Evolutionary conservation across 2,113 vertebrate species (phyloP).

Genomic region (Heterotilapia buettikoferi): DNA sequence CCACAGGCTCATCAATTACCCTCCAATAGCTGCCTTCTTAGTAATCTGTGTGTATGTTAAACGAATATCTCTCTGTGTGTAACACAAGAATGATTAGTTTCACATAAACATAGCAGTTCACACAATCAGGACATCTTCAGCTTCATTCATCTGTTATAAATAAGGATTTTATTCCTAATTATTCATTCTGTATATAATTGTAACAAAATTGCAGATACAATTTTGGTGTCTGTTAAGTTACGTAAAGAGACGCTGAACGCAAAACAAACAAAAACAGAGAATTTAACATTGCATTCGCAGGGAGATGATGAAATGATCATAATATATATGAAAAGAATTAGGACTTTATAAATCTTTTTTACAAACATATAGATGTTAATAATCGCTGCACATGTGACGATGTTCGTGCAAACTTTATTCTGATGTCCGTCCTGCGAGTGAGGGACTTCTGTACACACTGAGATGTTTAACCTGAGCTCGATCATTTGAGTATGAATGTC

Average conservation of each 20-base stretch:
- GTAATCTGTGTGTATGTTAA: not conserved
- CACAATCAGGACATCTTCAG: not conserved
- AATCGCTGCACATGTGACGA: not conserved
- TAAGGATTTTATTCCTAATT: not conserved
- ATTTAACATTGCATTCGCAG: not conserved
- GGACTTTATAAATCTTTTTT: not conserved
- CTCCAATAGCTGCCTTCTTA: not conserved
- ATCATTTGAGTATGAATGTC: not conserved
- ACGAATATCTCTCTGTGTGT: not conserved
- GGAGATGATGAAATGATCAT: not conserved
- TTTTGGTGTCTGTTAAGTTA: not conserved
- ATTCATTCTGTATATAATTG: not conserved
- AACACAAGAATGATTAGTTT: not conserved
- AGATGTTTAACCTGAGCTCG: not conserved
- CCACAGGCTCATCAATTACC: not conserved
- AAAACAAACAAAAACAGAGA: not conserved
- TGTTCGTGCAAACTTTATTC: not conserved
- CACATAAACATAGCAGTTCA: not conserved
- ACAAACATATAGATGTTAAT: not conserved
- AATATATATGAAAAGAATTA: not conserved
- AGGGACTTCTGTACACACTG: not conserved
- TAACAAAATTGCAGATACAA: not conserved
- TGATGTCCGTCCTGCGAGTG: not conserved
- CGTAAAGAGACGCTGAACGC: not conserved
- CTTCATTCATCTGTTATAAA: not conserved